A percentile compares a stretch with the other conserved stretches of the same genome.
Evolutionary conservation across 2,797 vertebrate genomes (phyloP).

Genomic region (Chrysocyon brachyurus): DNA sequence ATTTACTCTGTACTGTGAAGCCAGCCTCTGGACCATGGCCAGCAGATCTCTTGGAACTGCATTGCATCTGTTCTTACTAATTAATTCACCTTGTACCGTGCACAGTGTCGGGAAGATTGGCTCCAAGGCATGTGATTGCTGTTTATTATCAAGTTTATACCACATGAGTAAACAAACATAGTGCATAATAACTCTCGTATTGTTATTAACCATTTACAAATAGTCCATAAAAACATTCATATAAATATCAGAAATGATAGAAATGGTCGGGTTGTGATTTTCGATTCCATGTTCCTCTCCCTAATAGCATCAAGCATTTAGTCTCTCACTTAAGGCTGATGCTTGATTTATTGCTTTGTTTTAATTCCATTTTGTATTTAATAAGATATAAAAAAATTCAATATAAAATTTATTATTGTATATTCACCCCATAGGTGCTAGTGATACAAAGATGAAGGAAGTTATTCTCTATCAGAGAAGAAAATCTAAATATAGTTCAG

Average conservation of each 20-base stretch:
- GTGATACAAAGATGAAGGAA: not conserved
- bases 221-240: not conserved
- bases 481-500: not conserved
- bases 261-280: not conserved
- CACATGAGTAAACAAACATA: slow-evolving; percentile 70
- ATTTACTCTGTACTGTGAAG: not conserved
- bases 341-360: not conserved
- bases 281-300: not conserved
- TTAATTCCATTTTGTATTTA: not conserved
- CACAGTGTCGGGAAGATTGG: not conserved
- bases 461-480: not conserved
- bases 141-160: slow-evolving; percentile 64
- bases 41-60: slow-evolving; percentile 47
- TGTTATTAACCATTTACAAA: slow-evolving; percentile 57
- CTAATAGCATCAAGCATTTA: not conserved
- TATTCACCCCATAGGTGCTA: not conserved
- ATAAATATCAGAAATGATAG: slow-evolving; percentile 17
- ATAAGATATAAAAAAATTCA: not conserved
- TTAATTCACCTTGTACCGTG: slow-evolving; percentile 63
- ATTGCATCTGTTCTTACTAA: slow-evolving; percentile 77
- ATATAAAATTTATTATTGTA: not conserved
- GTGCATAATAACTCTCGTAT: slow-evolving; percentile 58
- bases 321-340: not conserved
- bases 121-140: not conserved
- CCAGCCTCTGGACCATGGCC: slow-evolving; percentile 6